Evolutionary conservation across 1,140 invertebrate species (phyloP).

Genomic region (Rhysida immarginata): DNA sequence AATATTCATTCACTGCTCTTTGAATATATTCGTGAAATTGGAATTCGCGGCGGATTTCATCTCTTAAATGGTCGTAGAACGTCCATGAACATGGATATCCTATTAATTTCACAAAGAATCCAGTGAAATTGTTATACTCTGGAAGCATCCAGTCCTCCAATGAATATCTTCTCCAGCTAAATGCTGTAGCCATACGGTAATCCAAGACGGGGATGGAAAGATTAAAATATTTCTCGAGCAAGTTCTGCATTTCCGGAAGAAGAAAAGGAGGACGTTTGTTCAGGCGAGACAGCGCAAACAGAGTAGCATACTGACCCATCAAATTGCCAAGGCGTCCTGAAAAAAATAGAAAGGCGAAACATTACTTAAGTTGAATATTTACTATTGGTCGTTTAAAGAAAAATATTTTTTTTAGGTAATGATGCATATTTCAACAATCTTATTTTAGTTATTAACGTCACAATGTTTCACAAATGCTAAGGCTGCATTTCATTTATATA

Average conservation of each 20-base stretch:
- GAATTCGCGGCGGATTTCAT: not conserved
- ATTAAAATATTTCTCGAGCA: not conserved
- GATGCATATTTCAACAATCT: no score
- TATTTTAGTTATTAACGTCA: no score
- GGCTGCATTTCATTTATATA: no score
- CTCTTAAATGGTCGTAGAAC: conserved; percentile 9
- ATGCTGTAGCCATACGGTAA: not conserved
- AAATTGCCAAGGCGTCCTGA: conserved; percentile 7
- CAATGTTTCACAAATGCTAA: no score
- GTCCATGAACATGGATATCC: conserved; percentile 7
- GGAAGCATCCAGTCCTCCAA: not conserved
- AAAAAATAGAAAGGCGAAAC: not conserved
- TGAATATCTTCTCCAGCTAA: not conserved
- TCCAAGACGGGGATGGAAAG: not conserved
- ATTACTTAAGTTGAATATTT: no score
- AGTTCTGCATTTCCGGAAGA: not conserved
- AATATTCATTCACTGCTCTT: not conserved
- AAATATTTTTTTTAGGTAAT: no score
- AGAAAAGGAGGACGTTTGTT: not conserved
- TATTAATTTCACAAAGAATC: not conserved
- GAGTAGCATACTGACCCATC: conserved; percentile 9
- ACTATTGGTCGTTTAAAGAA: no score
- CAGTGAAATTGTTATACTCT: not conserved
- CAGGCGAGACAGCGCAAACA: conserved; percentile 1
- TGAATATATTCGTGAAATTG: not conserved